Base-by-base conservation (phyloP, 1,140 invertebrate genomes). In the Apolygus lucorum region DNA sequence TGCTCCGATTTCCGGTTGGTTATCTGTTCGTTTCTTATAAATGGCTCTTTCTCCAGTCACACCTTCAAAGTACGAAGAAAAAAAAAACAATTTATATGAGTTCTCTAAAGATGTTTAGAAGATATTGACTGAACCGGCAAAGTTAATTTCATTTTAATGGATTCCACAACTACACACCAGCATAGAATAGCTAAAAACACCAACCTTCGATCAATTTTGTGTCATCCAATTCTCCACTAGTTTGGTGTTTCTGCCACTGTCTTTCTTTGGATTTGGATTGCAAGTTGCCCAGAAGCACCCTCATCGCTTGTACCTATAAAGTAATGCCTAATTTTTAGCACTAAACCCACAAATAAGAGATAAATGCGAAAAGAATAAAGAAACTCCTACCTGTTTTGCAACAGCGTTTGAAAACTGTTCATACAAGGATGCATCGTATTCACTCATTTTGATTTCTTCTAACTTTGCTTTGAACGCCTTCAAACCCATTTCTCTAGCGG, bases 161-260 rank as follows among this genome's bases (percentile, higher is more conserved):
- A n/a, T n/a, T n/a, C n/a, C n/a, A n/a, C n/a, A n/a, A n/a, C n/a
- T n/a, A n/a, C n/a, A n/a, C n/a, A n/a, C n/a, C n/a, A n/a, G n/a
- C n/a, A n/a, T n/a, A n/a, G n/a, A n/a, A 65, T 24, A 68, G 17
- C 17, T 22, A 28, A 68, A 54, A 66, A 26, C 21, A 26, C 24
- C 71, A 80, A 82, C 88, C 94, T 84, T 99, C 96, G 76, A 99
- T 95, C 64, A 99, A 83, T 79, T 97, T 98, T 0, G 87, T 87
- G 76, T 99, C 96, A 77, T 99, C 96, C 27, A 98, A 79, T 79
- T 99, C 96, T 0, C 96, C 96, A 63, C 90, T 88, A 0, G 94
- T 95, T 81, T 95, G 93, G 80, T 96, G 90, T 71, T 88, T 86
- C 27, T 88, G 83, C 96, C 96, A 99, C 74, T 95, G 90, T 8